phyloP scores from a whole-genome alignment of 2,797 vertebrate genomes.

The Setipinna tenuifilis region DNA sequence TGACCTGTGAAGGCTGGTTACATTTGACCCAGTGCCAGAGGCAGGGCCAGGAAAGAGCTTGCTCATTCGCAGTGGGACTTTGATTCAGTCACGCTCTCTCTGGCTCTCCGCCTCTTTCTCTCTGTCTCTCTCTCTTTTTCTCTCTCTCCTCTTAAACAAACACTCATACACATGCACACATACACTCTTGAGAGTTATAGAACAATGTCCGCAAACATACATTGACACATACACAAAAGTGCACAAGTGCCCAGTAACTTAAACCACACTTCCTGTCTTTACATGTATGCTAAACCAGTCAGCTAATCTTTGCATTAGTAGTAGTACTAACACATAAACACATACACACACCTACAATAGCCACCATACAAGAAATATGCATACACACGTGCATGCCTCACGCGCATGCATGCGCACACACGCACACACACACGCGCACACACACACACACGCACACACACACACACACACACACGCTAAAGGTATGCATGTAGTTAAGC shows the following conservation, averaged over 20 bases:
- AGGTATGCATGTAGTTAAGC: background rate
- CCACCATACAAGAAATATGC: background rate
- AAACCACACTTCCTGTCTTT: no score
- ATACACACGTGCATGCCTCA: no score
- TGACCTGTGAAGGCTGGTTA: background rate
- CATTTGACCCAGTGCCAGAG: background rate
- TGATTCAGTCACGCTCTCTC: slow-evolving; percentile 2
- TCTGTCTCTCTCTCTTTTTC: slow-evolving; percentile 10
- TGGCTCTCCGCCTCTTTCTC: background rate
- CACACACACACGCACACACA: background rate
- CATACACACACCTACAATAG: background rate
- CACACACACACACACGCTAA: background rate
- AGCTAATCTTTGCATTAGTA: background rate
- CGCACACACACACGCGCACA: background rate
- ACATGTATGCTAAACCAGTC: no score
- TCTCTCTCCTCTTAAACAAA: background rate
- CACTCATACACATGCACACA: background rate
- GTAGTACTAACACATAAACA: background rate
- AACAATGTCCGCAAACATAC: background rate
- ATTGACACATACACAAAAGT: slow-evolving; percentile 31
- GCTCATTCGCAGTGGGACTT: background rate
- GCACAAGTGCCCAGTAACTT: background rate
- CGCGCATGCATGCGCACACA: background rate
- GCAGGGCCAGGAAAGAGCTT: background rate
- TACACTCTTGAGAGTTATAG: background rate